Percentiles rank a stretch among this genome's conserved stretches.
Conservation (phyloP, 2,888 invertebrate genomes). For the Liposcelis brunnea region DNA sequence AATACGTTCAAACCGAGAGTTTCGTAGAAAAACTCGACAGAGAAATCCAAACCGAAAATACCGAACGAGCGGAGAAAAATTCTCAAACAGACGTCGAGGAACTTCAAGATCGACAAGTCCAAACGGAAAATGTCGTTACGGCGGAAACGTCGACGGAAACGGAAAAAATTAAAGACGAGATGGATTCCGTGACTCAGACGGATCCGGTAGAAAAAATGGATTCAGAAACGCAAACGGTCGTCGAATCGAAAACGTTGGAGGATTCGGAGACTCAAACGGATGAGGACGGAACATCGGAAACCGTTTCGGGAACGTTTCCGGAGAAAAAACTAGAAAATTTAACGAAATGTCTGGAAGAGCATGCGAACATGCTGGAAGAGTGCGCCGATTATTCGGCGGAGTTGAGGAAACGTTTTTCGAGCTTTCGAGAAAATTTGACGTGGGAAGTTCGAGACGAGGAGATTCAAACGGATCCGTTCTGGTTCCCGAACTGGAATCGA, state of each 20-base stretch:
- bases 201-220: background rate
- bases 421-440: background rate
- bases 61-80: background rate
- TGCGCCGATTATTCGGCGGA: constrained; percentile 2
- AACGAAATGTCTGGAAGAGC: constrained; percentile 4
- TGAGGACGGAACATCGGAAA: background rate
- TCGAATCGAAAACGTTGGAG: background rate
- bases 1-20: background rate
- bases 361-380: background rate
- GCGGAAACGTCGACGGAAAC: background rate
- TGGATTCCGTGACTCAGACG: background rate
- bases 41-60: constrained; percentile 7
- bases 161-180: background rate
- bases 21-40: background rate
- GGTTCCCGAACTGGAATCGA: background rate
- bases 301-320: background rate
- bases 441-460: background rate
- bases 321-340: constrained; percentile 3
- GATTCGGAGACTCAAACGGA: background rate
- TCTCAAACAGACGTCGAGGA: background rate
- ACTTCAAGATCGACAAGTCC: background rate
- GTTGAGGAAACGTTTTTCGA: background rate
- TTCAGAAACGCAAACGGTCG: background rate
- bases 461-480: background rate
- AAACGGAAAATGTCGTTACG: background rate